Conservation (phyloP, 2,888 invertebrate genomes). For the Clunio marinus region DNA sequence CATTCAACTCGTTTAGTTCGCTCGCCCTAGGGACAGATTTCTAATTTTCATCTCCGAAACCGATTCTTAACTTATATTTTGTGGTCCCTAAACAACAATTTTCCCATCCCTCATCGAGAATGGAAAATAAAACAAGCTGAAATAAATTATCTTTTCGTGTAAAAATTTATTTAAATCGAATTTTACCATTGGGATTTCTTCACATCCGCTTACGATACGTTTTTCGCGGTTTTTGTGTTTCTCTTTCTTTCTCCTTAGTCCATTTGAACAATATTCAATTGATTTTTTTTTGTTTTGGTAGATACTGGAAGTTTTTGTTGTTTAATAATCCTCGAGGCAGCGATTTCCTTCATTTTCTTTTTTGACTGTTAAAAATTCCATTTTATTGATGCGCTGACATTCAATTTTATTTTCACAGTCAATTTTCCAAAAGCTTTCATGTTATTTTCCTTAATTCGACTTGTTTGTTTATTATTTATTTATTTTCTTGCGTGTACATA, state of each 20-base stretch:
- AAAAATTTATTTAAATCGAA: conserved; percentile 17
- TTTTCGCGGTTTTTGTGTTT: conserved; percentile 7
- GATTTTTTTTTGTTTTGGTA: not conserved
- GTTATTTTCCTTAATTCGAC: not conserved
- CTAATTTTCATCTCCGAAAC: not conserved
- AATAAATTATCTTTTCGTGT: conserved; percentile 2
- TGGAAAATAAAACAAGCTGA: conserved; percentile 2
- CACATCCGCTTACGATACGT: conserved; percentile 6
- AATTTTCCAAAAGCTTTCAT: not conserved
- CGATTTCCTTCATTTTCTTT: too few relatives aligned
- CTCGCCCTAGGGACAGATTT: conserved; percentile 16
- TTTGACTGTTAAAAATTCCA: not conserved
- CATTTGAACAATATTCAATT: not conserved
- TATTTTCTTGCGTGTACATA: not conserved
- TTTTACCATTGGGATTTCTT: not conserved
- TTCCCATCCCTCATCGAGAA: not conserved
- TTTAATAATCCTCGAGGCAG: too few relatives aligned
- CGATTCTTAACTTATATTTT: not conserved
- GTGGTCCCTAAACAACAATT: not conserved
- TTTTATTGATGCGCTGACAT: not conserved
- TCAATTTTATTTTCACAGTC: conserved; percentile 11
- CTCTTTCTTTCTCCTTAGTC: not conserved
- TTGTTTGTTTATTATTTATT: too few relatives aligned
- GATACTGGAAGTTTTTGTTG: too few relatives aligned
- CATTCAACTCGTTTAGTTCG: not conserved